Percentiles rank a stretch among this genome's conserved stretches.
phyloP scores from a whole-genome alignment of 2,797 vertebrate genomes.

The Carcharodon carcharias region DNA sequence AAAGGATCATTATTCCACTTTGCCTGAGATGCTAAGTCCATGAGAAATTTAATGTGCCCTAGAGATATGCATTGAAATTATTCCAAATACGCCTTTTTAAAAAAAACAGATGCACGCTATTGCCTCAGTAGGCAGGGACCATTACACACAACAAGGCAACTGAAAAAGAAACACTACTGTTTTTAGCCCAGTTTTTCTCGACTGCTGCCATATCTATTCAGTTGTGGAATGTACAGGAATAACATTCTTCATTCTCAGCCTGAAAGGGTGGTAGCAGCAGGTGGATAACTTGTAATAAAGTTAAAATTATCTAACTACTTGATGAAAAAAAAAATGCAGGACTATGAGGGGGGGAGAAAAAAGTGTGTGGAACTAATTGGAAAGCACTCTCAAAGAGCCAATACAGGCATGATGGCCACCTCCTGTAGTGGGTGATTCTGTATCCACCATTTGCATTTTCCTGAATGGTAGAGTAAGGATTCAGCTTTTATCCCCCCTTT shows the following conservation, averaged over 20 bases:
- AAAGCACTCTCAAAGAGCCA: neutral
- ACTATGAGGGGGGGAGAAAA: too few relatives aligned
- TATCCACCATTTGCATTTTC: neutral
- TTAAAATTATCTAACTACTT: neutral
- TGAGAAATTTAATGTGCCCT: constrained; percentile 18
- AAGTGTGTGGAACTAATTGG: neutral
- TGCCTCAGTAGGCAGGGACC: constrained; percentile 52
- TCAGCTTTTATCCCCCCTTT: neutral
- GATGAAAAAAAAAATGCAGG: neutral
- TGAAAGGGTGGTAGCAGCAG: neutral
- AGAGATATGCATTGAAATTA: neutral
- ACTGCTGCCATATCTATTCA: neutral
- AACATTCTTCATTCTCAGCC: neutral
- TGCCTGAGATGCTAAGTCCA: neutral
- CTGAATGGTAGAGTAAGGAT: neutral
- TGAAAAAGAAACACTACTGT: constrained; percentile 44
- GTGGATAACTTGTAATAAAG: neutral
- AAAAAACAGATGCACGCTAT: constrained; percentile 42
- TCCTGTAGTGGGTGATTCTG: neutral
- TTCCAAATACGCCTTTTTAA: neutral
- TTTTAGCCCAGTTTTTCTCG: neutral
- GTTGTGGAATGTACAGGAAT: neutral
- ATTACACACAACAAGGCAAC: constrained; percentile 47
- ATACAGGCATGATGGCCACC: neutral
- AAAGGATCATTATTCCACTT: constrained; percentile 21